Evolutionary conservation across 2,113 vertebrate genomes (phyloP).

Genomic region (Candoia aspera): DNA sequence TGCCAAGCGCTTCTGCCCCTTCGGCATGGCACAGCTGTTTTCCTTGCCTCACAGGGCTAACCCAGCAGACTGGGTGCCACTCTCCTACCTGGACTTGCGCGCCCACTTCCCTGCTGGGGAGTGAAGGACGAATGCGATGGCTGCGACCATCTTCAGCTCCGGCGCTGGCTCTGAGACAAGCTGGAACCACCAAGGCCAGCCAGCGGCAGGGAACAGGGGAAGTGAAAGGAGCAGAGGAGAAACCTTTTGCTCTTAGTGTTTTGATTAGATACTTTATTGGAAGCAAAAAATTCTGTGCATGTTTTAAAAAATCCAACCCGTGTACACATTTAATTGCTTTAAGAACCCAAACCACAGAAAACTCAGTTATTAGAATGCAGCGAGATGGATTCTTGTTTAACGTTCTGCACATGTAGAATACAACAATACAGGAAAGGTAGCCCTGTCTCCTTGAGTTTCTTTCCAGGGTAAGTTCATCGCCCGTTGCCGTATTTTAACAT

Average conservation of each 20-base stretch:
- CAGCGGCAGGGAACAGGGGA: accelerated
- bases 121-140: not conserved
- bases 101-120: not conserved
- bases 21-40: too few relatives aligned
- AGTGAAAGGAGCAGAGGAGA: not conserved
- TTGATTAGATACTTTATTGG: conserved; percentile 60
- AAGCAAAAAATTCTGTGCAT: conserved; percentile 54
- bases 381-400: conserved; percentile 46
- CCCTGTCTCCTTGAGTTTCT: conserved; percentile 55
- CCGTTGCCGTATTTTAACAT: conserved; percentile 74
- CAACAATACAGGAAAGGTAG: conserved; percentile 60
- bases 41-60: too few relatives aligned
- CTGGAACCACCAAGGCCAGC: not conserved
- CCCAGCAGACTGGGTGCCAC: too few relatives aligned
- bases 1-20: too few relatives aligned
- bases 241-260: conserved; percentile 29
- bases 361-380: conserved; percentile 52
- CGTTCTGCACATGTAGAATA: conserved; percentile 40
- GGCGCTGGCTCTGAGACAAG: not conserved
- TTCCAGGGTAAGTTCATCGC: conserved; percentile 70
- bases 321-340: conserved; percentile 23
- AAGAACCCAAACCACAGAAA: conserved; percentile 56
- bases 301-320: conserved; percentile 46
- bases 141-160: not conserved
- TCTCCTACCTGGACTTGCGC: not conserved